Base-by-base conservation (phyloP, 2,113 vertebrate species). In the Balaeniceps rex region DNA sequence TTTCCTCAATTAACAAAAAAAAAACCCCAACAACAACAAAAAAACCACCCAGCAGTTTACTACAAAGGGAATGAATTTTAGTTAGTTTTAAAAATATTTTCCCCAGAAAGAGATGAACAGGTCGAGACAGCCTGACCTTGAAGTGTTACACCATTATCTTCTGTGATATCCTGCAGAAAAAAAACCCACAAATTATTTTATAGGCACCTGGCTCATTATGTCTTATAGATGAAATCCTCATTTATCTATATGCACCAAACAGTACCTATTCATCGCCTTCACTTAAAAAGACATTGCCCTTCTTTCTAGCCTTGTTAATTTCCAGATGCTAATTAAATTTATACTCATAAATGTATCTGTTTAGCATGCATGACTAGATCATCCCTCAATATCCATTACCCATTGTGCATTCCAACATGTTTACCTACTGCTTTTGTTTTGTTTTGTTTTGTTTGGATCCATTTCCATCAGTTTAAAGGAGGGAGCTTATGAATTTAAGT, bases 311-410 rank as follows among this genome's bases (percentile, higher is more conserved):
- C 96, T 97, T 98, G 97, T 97, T 98, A 98, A 98, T 98, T 98
- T 98, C 96, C 95, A 98, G 92, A 95, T 98, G 96, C 94, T 98
- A 98, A 98, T 98, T 98, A 98, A 98, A 98, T 98, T 98, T 98
- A 98, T 97, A 96, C 92, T 97, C 97, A 96, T 97, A 98, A 97
- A 97, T 96, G 96, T 97, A 97, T 97, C 97, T 98, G 93, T 96
- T 98, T 97, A 97, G 91, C 95, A 98, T 98, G 98, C 97, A 98
- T 72, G 95, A 90, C 95, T 97, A 97, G 94, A 96, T 97, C 94
- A 97, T 91, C 87, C 70, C 88, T 98, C 97, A 96, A 81, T 97
- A 98, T 96, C 93, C 95, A 97, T 97, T 97, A 93, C 95, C 96
- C 84, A 96, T 94, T 97, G 97, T 96, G 97, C 93, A 97, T 96